Conservation (phyloP, 2,113 vertebrate species). For the Gavialis gangeticus region DNA sequence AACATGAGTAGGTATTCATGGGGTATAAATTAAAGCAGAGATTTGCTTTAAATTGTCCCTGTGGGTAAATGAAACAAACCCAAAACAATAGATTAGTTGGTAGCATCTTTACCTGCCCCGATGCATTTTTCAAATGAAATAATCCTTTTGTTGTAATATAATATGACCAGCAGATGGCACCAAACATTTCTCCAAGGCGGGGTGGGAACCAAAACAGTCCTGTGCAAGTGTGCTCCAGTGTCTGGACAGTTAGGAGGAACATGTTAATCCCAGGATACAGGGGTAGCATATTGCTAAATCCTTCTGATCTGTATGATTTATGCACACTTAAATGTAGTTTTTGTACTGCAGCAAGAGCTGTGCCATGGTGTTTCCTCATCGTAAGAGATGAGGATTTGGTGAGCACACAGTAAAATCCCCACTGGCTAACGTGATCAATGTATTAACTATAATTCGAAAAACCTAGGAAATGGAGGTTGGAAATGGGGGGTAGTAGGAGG, state of each 20-base stretch:
- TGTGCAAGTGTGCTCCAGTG: neutral
- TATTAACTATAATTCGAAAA: neutral
- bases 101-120: too few relatives aligned
- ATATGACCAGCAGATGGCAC: slow-evolving; percentile 54
- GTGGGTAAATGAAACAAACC: neutral
- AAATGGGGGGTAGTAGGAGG: neutral
- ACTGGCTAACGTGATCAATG: neutral
- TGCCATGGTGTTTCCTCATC: neutral
- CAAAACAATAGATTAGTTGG: too few relatives aligned
- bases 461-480: neutral
- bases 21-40: neutral
- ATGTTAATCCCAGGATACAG: neutral
- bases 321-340: neutral
- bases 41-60: neutral
- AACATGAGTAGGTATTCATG: neutral
- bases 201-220: accelerated
- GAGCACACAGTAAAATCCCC: neutral
- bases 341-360: neutral
- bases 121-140: neutral
- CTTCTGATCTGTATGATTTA: neutral
- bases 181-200: neutral
- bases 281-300: neutral
- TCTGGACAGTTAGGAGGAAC: accelerated
- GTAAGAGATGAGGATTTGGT: neutral
- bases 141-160: neutral